phyloP scores from a whole-genome alignment of 35 echinoderm and acorn worm genomes.

The Stichopus chloronotus region DNA sequence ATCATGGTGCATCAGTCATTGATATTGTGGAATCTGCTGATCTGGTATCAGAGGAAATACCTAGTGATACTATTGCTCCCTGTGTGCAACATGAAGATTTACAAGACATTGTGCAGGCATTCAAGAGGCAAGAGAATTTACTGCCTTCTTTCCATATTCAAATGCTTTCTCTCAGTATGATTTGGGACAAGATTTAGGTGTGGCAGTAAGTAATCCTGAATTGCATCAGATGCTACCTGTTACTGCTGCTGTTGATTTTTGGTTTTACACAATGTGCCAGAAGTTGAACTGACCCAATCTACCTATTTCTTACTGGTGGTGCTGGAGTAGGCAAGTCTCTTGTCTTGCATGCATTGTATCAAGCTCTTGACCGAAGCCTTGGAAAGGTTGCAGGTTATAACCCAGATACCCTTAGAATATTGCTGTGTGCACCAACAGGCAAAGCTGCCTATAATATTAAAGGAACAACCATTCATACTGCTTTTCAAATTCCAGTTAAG shows the following conservation, averaged over 20 bases:
- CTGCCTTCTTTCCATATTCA: too few species aligned
- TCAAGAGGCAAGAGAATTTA: too few species aligned
- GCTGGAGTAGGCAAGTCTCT: conserved; percentile 73
- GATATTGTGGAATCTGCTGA: too few species aligned
- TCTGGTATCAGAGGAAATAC: too few species aligned
- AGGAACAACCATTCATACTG: too few species aligned
- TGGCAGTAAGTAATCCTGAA: background rate
- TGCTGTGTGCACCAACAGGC: conserved; percentile 52
- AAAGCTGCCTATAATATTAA: too few species aligned
- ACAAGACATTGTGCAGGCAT: too few species aligned
- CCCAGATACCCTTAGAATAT: background rate
- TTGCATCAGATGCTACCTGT: background rate
- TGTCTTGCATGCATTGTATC: conserved; percentile 37
- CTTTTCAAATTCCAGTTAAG: too few species aligned
- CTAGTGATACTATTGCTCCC: too few species aligned
- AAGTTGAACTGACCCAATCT: conserved; percentile 50
- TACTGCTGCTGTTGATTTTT: background rate
- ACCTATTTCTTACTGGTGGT: conserved; percentile 64
- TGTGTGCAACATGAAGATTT: too few species aligned
- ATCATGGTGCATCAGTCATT: background rate
- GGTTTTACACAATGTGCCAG: background rate
- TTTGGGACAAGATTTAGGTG: conserved; percentile 53
- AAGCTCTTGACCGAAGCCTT: conserved; percentile 22
- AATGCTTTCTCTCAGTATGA: conserved; percentile 27
- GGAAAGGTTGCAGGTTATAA: background rate